These are phyloP conservation scores for Spisula subtruncata DNA, from an alignment of 2,888 invertebrate genomes.

Conservation along the genomic window DNA sequence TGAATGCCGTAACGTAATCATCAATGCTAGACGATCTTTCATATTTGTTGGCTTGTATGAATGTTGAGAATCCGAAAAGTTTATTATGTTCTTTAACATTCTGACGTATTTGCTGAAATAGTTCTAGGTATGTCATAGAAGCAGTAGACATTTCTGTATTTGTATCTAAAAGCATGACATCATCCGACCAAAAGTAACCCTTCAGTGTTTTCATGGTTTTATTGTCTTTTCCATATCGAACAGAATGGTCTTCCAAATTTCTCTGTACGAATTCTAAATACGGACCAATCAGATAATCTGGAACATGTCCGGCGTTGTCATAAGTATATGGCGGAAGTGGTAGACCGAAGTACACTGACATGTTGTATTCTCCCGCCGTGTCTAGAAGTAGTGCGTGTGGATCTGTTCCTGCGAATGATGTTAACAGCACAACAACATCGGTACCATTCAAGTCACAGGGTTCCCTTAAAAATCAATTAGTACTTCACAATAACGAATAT, in stretches of 20 bases:
- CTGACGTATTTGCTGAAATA: slow-evolving; percentile 25
- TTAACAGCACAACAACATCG: slow-evolving; percentile 78
- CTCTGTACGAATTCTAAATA: slow-evolving; percentile 75
- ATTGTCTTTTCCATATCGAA: slow-evolving; percentile 62
- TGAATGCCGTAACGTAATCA: slow-evolving; percentile 76
- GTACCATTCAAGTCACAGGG: slow-evolving; percentile 73
- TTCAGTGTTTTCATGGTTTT: slow-evolving; percentile 32
- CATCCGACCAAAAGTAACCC: slow-evolving; percentile 58
- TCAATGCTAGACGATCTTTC: slow-evolving; percentile 69
- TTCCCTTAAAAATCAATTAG: slow-evolving; percentile 38
- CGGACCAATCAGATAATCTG: slow-evolving; percentile 61
- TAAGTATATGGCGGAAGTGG: slow-evolving; percentile 70
- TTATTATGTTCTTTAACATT: slow-evolving; percentile 24
- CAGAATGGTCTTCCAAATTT: slow-evolving; percentile 75
- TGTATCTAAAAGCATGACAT: slow-evolving; percentile 43
- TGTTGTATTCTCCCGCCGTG: slow-evolving; percentile 74
- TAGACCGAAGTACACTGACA: slow-evolving; percentile 80
- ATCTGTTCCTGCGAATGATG: slow-evolving; percentile 79
- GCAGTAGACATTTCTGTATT: background rate
- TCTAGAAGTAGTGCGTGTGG: slow-evolving; percentile 77
- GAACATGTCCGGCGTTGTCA: background rate
- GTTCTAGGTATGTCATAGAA: background rate
- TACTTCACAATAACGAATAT: too few species aligned
- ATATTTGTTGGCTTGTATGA: slow-evolving; percentile 66
- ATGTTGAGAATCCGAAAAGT: slow-evolving; percentile 46